These are phyloP conservation scores for Leucophora obtusa DNA, from an alignment of 2,888 invertebrate species.

Conservation along the genomic window DNA sequence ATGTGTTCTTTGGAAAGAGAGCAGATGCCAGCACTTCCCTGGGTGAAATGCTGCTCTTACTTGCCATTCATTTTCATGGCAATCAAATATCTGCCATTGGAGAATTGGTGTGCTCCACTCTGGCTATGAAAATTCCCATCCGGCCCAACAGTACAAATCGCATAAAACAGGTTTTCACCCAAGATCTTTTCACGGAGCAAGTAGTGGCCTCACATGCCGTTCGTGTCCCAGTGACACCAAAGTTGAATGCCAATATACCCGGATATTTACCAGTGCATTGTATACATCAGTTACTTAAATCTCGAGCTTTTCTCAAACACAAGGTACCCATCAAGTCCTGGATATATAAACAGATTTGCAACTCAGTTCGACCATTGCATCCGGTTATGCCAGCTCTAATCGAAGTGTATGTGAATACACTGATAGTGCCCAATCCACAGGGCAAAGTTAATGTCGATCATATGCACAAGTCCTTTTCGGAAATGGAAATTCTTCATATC, in stretches of 20 bases:
- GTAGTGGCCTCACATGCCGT: constrained; percentile 97
- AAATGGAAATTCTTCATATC: constrained; percentile 91
- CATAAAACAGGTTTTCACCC: constrained; percentile 95
- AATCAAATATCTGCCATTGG: constrained; percentile 95
- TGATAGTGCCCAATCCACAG: constrained; percentile 83
- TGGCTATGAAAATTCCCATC: constrained; percentile 95
- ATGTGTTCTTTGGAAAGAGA: constrained; percentile 91
- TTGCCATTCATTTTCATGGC: constrained; percentile 98
- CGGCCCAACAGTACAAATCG: constrained; percentile 91
- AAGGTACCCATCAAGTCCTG: constrained; percentile 97
- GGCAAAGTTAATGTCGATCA: constrained; percentile 82
- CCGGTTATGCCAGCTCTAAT: constrained; percentile 94
- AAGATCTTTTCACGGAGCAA: constrained; percentile 98
- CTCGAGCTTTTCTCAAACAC: constrained; percentile 96
- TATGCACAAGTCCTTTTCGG: constrained; percentile 93
- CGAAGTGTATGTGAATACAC: constrained; percentile 96
- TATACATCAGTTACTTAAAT: constrained; percentile 95
- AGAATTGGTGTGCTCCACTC: constrained; percentile 94
- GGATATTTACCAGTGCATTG: constrained; percentile 98
- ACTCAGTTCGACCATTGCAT: constrained; percentile 93
- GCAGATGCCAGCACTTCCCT: constrained; percentile 93
- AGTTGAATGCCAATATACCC: constrained; percentile 91
- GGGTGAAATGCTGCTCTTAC: constrained; percentile 95
- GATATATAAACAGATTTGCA: constrained; percentile 96
- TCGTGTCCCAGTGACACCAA: constrained; percentile 94